Percentiles rank a stretch among this genome's conserved stretches.
These are phyloP conservation scores for Sympetrum striolatum DNA, from an alignment of 2,888 invertebrate genomes.

Conservation along the genomic window DNA sequence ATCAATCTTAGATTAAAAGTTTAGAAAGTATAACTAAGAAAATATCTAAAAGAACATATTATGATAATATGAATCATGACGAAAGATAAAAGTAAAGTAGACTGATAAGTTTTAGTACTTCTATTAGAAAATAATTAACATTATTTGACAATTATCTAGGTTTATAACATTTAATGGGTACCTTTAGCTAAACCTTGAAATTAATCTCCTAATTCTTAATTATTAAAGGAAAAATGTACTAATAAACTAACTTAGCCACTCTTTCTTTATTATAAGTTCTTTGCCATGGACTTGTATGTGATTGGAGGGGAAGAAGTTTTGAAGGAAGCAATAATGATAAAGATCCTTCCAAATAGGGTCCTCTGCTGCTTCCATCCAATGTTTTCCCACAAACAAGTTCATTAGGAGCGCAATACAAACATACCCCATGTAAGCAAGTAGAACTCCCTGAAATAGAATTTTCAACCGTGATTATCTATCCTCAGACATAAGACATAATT, in stretches of 20 bases:
- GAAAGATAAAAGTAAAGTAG: too few species aligned
- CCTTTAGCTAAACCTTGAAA: too few species aligned
- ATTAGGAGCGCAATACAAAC: conserved; percentile 83
- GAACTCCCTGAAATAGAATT: conserved; percentile 60
- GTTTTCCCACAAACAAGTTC: conserved; percentile 84
- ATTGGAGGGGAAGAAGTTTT: conserved; percentile 65
- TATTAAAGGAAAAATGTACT: too few species aligned
- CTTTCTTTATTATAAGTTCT: conserved; percentile 80
- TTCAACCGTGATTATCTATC: not conserved
- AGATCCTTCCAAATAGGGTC: conserved; percentile 79
- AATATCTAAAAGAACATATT: too few species aligned
- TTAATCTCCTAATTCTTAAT: too few species aligned
- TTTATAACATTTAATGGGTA: too few species aligned
- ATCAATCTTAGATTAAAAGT: too few species aligned
- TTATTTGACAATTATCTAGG: too few species aligned
- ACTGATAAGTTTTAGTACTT: too few species aligned
- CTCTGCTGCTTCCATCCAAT: not conserved
- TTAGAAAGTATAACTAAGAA: too few species aligned
- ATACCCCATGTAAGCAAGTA: conserved; percentile 88
- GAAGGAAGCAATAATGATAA: conserved; percentile 81
- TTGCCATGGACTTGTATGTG: conserved; percentile 87
- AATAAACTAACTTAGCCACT: conserved; percentile 62
- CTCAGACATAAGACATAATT: not conserved
- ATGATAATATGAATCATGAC: too few species aligned
- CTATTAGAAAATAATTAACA: too few species aligned